Conservation (phyloP, 2,888 invertebrate species). For the Andrena hattorfiana region DNA sequence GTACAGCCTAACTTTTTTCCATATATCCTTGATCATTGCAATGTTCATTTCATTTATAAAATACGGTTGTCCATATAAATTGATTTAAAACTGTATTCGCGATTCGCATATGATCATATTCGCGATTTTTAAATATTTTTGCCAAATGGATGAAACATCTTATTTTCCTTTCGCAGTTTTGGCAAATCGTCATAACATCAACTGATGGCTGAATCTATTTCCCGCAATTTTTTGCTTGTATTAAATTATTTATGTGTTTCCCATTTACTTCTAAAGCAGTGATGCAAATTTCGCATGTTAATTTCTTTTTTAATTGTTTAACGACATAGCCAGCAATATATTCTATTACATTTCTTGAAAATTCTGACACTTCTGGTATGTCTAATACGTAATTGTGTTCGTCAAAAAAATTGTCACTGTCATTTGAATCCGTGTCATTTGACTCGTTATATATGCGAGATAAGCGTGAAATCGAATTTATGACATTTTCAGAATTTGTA, state of each 20-base stretch:
- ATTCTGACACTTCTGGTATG: not conserved
- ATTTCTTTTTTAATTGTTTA: not conserved
- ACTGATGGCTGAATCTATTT: not conserved
- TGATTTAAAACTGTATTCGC: not conserved
- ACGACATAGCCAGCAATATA: not conserved
- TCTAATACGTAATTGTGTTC: not conserved
- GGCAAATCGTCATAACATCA: not conserved
- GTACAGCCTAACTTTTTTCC: too few species aligned
- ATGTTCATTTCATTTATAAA: not conserved
- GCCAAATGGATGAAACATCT: not conserved
- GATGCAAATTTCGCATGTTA: not conserved
- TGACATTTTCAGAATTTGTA: not conserved
- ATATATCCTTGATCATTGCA: not conserved
- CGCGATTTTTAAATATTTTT: not conserved
- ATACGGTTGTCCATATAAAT: not conserved
- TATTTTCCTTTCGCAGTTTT: not conserved
- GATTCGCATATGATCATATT: not conserved
- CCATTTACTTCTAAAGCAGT: not conserved
- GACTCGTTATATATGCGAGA: not conserved
- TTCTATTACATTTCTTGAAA: not conserved
- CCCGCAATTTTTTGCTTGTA: not conserved
- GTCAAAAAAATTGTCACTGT: not conserved
- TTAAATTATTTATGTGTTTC: not conserved
- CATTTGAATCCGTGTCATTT: not conserved
- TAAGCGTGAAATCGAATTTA: not conserved